Base-by-base conservation (phyloP, 2,888 invertebrate genomes). In the Yponomeuta evonymella region DNA sequence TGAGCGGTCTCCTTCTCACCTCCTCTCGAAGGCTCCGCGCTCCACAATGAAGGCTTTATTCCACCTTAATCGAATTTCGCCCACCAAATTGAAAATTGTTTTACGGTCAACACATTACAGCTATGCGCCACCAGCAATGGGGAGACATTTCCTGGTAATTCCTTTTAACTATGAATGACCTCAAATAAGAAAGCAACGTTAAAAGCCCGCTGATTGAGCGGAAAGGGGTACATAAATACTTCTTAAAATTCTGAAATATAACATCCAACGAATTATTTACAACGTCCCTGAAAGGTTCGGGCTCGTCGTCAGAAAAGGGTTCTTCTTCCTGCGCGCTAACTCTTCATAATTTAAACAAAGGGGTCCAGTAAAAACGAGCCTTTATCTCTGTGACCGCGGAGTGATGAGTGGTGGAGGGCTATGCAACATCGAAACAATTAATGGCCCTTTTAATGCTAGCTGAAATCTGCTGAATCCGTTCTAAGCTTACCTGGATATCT, bases 341-440 rank as follows among this genome's bases (percentile, higher is more conserved):
- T 72, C 30, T 70, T 81, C 81, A 83, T 84, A 83, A 83, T 83
- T 83, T 76, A 82, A 84, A 81, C 80, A 81, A 84, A 81, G 73
- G 75, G 71, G 69, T 58, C 8, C 51, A 58, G 15, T 78, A 77
- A 79, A 81, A 81, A 79, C 75, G 78, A 74, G 70, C 75, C 76
- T 75, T 80, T 79, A 82, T 81, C 80, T 79, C 77, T 6, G 5
- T 71, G 36, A 73, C 69, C 51, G 51, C 67, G 11, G n/a, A 48
- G 48, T 2, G 15, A 73, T 72, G 74, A 74, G 74, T 70, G 74
- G 74, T 75, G 51, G 2, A 58, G 51, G 51, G 51, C 15, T 9
- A 15, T 12, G 12, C 51, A 15, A 58, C 51, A 72, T 76, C 74
- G 78, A 82, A 83, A 81, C 84, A 84, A 85, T 84, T 84, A 83